A percentile compares a stretch with the other conserved stretches of the same genome.
phyloP scores from a whole-genome alignment of 2,113 vertebrate species.

The Emydura subglobosa region DNA sequence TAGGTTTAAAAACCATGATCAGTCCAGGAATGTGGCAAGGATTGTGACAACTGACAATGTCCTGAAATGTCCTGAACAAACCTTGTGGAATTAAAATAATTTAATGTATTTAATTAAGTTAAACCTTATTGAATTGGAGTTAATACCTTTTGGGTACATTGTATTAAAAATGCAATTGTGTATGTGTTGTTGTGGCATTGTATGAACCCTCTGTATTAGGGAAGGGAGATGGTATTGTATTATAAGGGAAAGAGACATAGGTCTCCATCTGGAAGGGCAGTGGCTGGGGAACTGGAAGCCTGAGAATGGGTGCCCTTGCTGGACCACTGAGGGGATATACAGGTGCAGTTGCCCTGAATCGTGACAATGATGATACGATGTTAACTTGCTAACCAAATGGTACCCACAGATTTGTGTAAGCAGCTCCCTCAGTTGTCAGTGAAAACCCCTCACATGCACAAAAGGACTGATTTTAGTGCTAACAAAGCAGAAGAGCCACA shows the following conservation, averaged over 20 bases:
- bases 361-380: neutral
- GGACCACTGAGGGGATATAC: neutral
- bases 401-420: neutral
- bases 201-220: no score
- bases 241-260: neutral
- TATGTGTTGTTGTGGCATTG: no score
- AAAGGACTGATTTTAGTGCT: neutral
- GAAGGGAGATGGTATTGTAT: no score
- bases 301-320: neutral
- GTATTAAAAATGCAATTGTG: no score
- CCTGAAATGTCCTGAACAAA: no score
- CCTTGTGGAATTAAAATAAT: no score
- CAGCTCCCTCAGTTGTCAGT: neutral
- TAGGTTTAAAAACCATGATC: neutral
- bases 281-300: neutral
- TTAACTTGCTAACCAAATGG: neutral
- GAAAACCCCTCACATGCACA: neutral
- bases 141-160: no score
- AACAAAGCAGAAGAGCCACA: neutral
- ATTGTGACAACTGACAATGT: no score
- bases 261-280: neutral
- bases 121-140: no score
- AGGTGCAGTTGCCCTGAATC: neutral
- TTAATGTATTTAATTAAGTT: no score
- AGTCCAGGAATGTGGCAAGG: neutral